phyloP scores from a whole-genome alignment of 2,113 vertebrate genomes.

The Sturnus vulgaris region DNA sequence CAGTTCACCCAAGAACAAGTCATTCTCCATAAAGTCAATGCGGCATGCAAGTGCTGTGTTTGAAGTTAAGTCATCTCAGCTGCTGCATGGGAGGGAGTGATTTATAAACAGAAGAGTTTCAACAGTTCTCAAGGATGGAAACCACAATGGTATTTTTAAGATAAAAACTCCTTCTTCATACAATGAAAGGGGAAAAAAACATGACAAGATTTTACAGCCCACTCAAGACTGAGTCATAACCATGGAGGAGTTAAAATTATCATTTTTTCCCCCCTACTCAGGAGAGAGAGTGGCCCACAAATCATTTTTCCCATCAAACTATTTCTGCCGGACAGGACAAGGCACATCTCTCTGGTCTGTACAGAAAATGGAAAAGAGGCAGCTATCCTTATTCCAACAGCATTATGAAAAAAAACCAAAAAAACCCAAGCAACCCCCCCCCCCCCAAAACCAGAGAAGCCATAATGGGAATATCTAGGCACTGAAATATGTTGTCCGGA shows the following conservation, averaged over 20 bases:
- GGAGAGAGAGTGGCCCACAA: not conserved
- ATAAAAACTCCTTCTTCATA: not conserved
- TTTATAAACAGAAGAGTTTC: not conserved
- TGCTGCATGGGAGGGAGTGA: not conserved
- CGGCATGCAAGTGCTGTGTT: not conserved
- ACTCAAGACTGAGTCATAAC: conserved; percentile 25
- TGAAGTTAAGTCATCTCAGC: not conserved
- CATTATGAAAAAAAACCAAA: accelerated
- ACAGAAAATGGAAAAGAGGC: not conserved
- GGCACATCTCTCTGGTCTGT: not conserved
- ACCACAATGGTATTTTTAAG: not conserved
- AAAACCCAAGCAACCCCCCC: not conserved
- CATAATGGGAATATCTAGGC: not conserved
- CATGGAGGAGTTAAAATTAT: not conserved
- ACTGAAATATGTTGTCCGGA: not conserved
- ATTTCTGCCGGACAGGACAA: not conserved
- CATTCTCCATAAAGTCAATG: not conserved
- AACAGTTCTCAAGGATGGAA: not conserved
- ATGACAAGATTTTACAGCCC: not conserved
- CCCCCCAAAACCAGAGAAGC: not conserved
- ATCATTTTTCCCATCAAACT: not conserved
- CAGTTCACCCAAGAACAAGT: not conserved
- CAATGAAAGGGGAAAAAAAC: not conserved
- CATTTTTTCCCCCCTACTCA: not conserved
- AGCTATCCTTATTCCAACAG: not conserved